Evolutionary conservation across 2,113 vertebrate genomes (phyloP), one percentile per base, ranked within the genome.

Genomic region (Corythornis vintsioides): DNA sequence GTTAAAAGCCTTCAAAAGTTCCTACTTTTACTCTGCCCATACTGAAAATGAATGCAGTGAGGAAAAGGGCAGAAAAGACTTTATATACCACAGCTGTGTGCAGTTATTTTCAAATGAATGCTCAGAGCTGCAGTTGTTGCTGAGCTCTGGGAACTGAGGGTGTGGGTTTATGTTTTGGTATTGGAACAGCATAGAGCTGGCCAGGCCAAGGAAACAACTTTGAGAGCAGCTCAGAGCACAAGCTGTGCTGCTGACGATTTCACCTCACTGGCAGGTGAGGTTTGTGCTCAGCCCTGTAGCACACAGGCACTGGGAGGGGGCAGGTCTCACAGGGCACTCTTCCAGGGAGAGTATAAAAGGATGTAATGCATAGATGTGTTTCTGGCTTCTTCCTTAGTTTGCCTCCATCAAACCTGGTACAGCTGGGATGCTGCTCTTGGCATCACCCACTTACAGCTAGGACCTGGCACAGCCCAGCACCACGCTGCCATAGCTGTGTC

Each of bases 281-380:
- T 35, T 74, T 18, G 9, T 4, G 53, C 43, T 52, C n/a, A 73
- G 12, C 14, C 14, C 18, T 6, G 56, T 6, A 4, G 9, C 11
- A 3, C 28, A 7, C 13, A 1, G 0, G 21, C 57, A 5, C 17
- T 8, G 12, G 16, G 45, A 75, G 28, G 29, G 18, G 78, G 19
- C 11, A 20, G 3, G 7, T 60, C 16, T 26, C 59, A 4, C 0
- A 1, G 5, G 20, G 24, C 18, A 11, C 29, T 42, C 17, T 76
- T 25, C 25, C 45, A 18, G 11, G 25, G 15, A 2, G 15, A 14
- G 10, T 6, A 4, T 7, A 3, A 40, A 55, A 24, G 12, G 25
- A 5, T 0, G 3, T 2, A 55, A 31, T 1, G 5, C 1, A 0
- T 11, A 16, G 1, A 0, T 8, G 0, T 25, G 16, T 12, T 43